Evolutionary conservation across 2,888 invertebrate species (phyloP).

Genomic region (Nomada ferruginata): DNA sequence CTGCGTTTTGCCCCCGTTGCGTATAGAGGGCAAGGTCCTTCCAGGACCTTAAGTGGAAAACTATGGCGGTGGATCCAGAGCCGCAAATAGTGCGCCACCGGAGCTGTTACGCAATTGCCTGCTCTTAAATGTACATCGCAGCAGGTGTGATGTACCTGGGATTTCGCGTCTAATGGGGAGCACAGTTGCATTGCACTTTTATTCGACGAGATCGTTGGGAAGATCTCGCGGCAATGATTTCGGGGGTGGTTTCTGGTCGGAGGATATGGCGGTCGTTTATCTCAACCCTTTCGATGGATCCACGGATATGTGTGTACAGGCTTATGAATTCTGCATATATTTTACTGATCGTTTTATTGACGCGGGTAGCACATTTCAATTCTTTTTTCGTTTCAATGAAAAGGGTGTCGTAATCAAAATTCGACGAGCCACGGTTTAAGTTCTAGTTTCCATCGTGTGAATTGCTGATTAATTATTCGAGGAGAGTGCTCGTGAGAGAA

Average conservation of each 20-base stretch:
- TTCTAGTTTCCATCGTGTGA: no score
- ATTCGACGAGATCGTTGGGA: neutral
- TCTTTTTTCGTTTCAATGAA: no score
- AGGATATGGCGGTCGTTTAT: neutral
- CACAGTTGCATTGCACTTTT: neutral
- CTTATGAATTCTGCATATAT: no score
- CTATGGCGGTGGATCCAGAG: conserved; percentile 6
- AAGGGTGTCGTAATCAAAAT: no score
- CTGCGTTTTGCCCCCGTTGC: conserved; percentile 56
- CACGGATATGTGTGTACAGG: no score
- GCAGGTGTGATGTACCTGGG: conserved; percentile 2
- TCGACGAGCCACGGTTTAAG: no score
- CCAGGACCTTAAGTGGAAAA: conserved; percentile 48
- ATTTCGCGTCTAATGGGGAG: conserved; percentile 15
- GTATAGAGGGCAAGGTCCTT: conserved; percentile 76
- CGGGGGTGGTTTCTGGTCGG: neutral
- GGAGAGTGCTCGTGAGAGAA: no score
- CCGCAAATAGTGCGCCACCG: conserved; percentile 41
- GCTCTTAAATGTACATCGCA: conserved; percentile 55
- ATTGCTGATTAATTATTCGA: no score
- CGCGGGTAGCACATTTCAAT: no score
- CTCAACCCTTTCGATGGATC: no score
- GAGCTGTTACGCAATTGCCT: conserved; percentile 38
- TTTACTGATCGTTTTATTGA: no score
- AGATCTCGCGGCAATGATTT: neutral